Evolutionary conservation across 2,888 invertebrate species (phyloP), one percentile per base, ranked within the genome.

Genomic region (Argyra leucocephala): DNA sequence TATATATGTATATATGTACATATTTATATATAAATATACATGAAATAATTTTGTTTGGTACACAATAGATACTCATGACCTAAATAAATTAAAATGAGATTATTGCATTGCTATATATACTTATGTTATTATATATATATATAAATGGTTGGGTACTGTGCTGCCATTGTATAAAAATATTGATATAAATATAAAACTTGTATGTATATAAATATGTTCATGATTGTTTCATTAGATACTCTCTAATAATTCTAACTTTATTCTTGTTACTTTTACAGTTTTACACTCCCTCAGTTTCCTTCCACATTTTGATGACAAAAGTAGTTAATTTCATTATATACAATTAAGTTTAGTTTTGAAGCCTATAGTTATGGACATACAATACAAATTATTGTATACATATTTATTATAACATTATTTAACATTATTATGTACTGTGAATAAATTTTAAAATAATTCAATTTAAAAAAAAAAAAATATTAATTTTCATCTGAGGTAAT

Each of bases 51-150:
- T 18, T 48, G 18, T 48, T 48, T 48, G 48, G 48, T 48, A 48
- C 48, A 48, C 59, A 23, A 58, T 59, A 59, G 59, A 59, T 59
- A 59, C 59, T 59, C 59, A 59, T 59, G 59, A 59, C 59, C 59
- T 59, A 59, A 59, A 59, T 59, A 59, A 59, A 18, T 23, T 23
- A 59, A 24, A 23, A 15, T n/a, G n/a, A 15, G 12, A 23, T 22
- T n/a, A 22, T 23, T 59, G 59, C 59, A 59, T 59, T 59, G 58
- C 23, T 23, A 4, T 23, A 59, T 59, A 23, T 59, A 59, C 21
- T 21, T 57, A 15, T 26, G 4, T 26, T n/a, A 6, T 26, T 26
- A 2, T 31, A 31, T 31, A 31, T 31, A 31, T 31, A 6, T 31
- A 4, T 6, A 31, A 31, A 31, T 10, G n/a, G n/a, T n/a, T 31